Conservation (phyloP, 1,140 invertebrate species). For the Bombus impatiens region DNA sequence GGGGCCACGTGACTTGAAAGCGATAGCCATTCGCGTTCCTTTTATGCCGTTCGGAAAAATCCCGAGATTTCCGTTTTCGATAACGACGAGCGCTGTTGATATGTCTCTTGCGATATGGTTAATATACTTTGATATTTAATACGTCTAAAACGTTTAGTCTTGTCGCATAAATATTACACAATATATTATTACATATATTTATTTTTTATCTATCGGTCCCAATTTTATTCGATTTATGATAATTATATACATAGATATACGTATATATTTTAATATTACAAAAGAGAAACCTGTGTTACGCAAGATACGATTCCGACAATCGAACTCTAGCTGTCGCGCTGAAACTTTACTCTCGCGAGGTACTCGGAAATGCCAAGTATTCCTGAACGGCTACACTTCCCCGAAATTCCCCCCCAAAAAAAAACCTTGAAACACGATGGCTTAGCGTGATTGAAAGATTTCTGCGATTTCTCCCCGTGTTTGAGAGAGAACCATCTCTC, state of each 20-base stretch:
- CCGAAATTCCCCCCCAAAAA: neutral
- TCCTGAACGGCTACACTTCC: slow-evolving; percentile 1
- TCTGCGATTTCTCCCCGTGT: neutral
- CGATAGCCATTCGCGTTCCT: neutral
- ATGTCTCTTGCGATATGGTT: neutral
- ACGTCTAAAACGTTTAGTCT: too few relatives aligned
- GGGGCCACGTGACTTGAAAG: neutral
- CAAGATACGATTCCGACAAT: slow-evolving; percentile 16
- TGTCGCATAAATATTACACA: too few relatives aligned
- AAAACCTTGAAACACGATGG: neutral
- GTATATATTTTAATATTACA: neutral
- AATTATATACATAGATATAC: neutral
- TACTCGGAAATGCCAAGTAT: slow-evolving; percentile 22
- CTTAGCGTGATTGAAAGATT: neutral
- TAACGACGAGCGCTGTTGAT: neutral
- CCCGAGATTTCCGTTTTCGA: neutral
- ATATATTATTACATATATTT: too few relatives aligned
- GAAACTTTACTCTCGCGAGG: neutral
- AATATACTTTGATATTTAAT: too few relatives aligned
- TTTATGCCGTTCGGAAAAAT: neutral
- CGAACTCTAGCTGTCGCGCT: neutral
- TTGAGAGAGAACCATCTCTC: slow-evolving; percentile 17
- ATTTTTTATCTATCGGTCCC: too few relatives aligned
- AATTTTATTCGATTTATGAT: neutral
- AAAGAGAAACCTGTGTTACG: slow-evolving; percentile 1